These are phyloP conservation scores for Furcula furcula DNA, from an alignment of 2,888 invertebrate species.

Conservation along the genomic window DNA sequence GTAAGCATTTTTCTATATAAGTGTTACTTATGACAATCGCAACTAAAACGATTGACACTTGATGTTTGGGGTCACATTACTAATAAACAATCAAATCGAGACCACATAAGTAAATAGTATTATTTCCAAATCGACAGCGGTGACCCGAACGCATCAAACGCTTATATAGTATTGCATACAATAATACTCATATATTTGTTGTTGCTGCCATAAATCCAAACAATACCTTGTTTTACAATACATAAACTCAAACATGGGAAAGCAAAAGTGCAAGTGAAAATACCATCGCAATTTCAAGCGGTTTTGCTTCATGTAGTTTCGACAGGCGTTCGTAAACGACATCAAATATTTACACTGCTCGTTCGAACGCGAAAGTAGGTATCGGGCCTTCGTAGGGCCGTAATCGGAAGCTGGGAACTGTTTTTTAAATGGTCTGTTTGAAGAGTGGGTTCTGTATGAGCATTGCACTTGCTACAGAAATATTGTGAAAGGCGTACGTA, in stretches of 20 bases:
- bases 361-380: conserved; percentile 37
- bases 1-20: too few species aligned
- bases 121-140: too few species aligned
- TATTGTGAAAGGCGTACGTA: not conserved
- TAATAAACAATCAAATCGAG: too few species aligned
- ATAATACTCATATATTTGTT: too few species aligned
- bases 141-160: too few species aligned
- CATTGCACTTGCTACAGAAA: not conserved
- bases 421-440: conserved; percentile 31
- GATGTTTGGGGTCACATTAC: too few species aligned
- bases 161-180: too few species aligned
- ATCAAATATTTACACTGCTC: conserved; percentile 46
- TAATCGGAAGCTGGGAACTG: conserved; percentile 34
- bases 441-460: conserved; percentile 15
- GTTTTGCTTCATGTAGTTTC: conserved; percentile 53
- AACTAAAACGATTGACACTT: too few species aligned
- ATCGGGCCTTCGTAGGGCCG: conserved; percentile 23
- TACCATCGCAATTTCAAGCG: conserved; percentile 32
- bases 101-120: too few species aligned
- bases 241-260: conserved; percentile 25
- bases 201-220: too few species aligned
- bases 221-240: not conserved
- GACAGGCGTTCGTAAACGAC: conserved; percentile 38
- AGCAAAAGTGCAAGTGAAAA: conserved; percentile 40
- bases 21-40: too few species aligned